A percentile compares a stretch with the other conserved stretches of the same genome.
Evolutionary conservation across 2,797 vertebrate species (phyloP).

Genomic region (Eulemur rubriventer): DNA sequence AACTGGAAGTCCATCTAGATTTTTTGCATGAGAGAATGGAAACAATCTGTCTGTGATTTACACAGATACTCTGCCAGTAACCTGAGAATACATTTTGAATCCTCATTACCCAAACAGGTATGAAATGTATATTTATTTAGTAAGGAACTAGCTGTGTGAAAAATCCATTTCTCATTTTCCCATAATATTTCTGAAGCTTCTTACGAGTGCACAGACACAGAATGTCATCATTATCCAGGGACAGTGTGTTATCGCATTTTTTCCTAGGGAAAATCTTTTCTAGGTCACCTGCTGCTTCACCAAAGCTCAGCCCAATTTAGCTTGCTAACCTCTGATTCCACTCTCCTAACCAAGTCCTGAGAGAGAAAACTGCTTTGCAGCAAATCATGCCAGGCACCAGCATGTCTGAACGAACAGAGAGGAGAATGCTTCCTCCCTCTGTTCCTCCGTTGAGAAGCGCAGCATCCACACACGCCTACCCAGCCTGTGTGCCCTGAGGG

Average conservation of each 20-base stretch:
- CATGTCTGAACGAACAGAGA: not conserved
- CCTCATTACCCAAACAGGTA: constrained; percentile 25
- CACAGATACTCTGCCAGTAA: not conserved
- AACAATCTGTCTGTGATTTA: constrained; percentile 46
- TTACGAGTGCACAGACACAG: not conserved
- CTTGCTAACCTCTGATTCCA: not conserved
- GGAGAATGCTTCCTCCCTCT: not conserved
- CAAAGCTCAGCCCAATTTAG: not conserved
- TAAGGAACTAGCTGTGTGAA: not conserved
- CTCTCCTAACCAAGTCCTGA: not conserved
- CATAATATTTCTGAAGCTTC: constrained; percentile 7
- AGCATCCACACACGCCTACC: not conserved
- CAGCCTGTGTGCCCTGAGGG: not conserved
- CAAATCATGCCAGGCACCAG: not conserved
- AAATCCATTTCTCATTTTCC: constrained; percentile 5
- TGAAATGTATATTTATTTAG: constrained; percentile 40
- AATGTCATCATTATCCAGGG: not conserved
- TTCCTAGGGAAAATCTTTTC: constrained; percentile 19
- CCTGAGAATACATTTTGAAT: not conserved
- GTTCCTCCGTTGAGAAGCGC: not conserved
- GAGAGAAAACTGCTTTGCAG: not conserved
- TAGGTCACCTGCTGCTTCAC: constrained; percentile 35
- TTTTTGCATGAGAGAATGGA: constrained; percentile 16
- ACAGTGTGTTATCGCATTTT: not conserved
- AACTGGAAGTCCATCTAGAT: constrained; percentile 30